Conservation (phyloP, 2,797 vertebrate species). For the Macrochelys suwanniensis region DNA sequence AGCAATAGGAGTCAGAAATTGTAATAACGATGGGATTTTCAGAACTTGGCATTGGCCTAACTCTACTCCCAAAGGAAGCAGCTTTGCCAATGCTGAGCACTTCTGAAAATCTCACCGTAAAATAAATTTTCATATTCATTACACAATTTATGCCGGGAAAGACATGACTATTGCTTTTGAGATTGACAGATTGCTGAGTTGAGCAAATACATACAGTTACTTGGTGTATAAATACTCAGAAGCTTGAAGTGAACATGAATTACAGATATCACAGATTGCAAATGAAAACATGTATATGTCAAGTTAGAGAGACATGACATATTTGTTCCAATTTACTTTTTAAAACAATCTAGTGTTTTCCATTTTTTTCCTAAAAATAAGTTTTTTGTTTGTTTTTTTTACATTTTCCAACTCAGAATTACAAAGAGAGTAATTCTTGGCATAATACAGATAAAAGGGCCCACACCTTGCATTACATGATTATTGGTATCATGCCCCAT, state of each 20-base stretch:
- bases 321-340: background rate
- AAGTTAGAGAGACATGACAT: background rate
- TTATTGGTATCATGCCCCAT: background rate
- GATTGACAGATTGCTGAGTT: background rate
- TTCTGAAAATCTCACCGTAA: background rate
- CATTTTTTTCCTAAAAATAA: background rate
- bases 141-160: background rate
- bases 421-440: background rate
- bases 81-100: background rate
- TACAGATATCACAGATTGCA: background rate
- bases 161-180: background rate
- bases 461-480: background rate
- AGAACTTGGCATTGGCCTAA: fast-evolving
- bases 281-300: background rate
- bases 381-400: background rate
- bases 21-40: background rate
- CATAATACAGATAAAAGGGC: background rate
- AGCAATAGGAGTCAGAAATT: background rate
- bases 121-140: background rate
- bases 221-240: background rate
- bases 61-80: background rate
- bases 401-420: background rate
- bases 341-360: background rate
- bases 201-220: background rate
- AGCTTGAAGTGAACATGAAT: background rate